Evolutionary conservation across 2,797 vertebrate species (phyloP), one percentile per base, ranked within the genome.

Genomic region (Knipowitschia caucasica): DNA sequence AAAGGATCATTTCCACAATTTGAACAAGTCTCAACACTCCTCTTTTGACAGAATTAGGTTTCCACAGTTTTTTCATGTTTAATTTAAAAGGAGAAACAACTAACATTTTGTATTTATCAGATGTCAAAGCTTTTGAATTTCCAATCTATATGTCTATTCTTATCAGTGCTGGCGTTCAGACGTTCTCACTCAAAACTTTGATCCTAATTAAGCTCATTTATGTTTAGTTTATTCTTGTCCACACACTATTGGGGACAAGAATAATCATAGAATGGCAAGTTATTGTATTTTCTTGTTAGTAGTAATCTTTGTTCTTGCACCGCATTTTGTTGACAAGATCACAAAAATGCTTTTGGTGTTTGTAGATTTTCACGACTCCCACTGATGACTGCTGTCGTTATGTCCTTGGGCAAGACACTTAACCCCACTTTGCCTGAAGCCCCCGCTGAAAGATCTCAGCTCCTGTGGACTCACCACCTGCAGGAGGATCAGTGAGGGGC

Each of bases 131-230:
- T 62, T 15, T 10, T 57, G 65, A 35, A 43, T 44, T 44, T 23
- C 7, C 47, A 67, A 64, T 50, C 31, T 64, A 68, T 40, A 52
- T 45, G 49, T 75, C 58, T 73, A 72, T 75, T 69, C 53, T 69
- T 72, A 73, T 27, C 36, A 44, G 8, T 27, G 18, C 63, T 56
- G 33, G 33, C 15, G 26, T n/a, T 17, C 43, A 8, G 18, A 68
- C 21, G 15, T 52, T 56, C n/a, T 58, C 36, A 50, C 40, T 15
- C 3, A 5, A 14, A 10, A 46, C 26, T 29, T 20, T 53, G 52
- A 69, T 64, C 14, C 21, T 36, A 52, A 24, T 45, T 27, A 43
- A 23, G 46, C 31, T 25, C 9, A 34, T 55, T n/a, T n/a, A n/a
- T n/a, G n/a, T n/a, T n/a, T n/a, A n/a, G n/a, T n/a, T n/a, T n/a